Evolutionary conservation across 1,140 invertebrate genomes (phyloP), one percentile per base, ranked within the genome.

Genomic region (Pseudomyrmex sp.): DNA sequence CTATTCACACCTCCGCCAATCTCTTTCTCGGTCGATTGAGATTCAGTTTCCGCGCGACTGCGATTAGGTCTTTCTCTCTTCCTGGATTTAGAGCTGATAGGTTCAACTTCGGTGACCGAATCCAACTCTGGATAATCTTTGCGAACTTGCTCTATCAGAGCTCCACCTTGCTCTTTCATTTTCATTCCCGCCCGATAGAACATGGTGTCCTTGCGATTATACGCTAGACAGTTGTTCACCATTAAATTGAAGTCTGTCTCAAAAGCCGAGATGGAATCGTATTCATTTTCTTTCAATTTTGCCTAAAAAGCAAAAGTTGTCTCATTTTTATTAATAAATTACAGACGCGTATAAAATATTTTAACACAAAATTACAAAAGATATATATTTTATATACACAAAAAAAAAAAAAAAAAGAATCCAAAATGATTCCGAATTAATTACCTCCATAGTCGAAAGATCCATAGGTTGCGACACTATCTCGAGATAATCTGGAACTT

Each of bases 391-490:
- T 23, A 20, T 1, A 23, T 61, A 59, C 23, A 23, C 20, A 18
- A n/a, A n/a, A n/a, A n/a, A n/a, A n/a, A n/a, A n/a, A n/a, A n/a
- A n/a, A n/a, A 1, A 20, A 20, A 23, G 5, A 84, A 68, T 62
- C 10, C 23, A 26, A 52, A 58, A 62, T 73, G 52, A 20, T 23
- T 82, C 3, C 20, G n/a, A 35, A 0, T 35, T 4, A 61, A 75
- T 96, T 69, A 94, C 95, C 87, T 95, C 93, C 97, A 99, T 99
- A 0, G 98, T 99, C 62, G 97, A 97, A 56, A 99, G 95, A 93
- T 99, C 99, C 98, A 99, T 99, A 0, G 99, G 99, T 86, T 98
- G 95, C 76, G 98, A 97, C 0, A 99, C 98, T 73, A 99, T 97
- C 15, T 98, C 97, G 65, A 97, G 96, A 94, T 99, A 99, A 94